Conservation (phyloP, 2,113 vertebrate genomes). For the Ascaphus truei region DNA sequence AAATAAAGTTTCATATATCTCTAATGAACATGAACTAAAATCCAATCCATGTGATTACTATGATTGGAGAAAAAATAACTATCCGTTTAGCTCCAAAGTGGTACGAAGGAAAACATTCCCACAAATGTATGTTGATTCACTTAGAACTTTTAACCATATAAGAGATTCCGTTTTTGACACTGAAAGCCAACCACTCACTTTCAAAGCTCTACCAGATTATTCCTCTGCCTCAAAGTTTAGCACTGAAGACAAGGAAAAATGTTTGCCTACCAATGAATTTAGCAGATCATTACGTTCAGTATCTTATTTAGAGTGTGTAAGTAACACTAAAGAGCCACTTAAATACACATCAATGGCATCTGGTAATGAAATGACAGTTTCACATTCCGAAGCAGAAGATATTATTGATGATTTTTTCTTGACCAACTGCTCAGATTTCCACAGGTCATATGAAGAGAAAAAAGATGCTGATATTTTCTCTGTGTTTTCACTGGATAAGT, state of each 20-base stretch:
- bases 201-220: slow-evolving; percentile 46
- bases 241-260: slow-evolving; percentile 29
- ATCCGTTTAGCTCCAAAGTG: slow-evolving; percentile 25
- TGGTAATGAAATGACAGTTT: slow-evolving; percentile 37
- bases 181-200: slow-evolving; percentile 53
- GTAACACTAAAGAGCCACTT: slow-evolving; percentile 35
- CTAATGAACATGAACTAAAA: slow-evolving; percentile 1
- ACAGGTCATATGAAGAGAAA: slow-evolving; percentile 11
- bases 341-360: slow-evolving; percentile 37
- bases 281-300: slow-evolving; percentile 40
- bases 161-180: slow-evolving; percentile 58
- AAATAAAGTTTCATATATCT: slow-evolving; percentile 42
- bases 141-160: slow-evolving; percentile 38
- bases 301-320: slow-evolving; percentile 38
- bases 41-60: not conserved
- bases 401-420: slow-evolving; percentile 39
- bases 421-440: slow-evolving; percentile 23
- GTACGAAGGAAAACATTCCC: slow-evolving; percentile 69
- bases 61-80: not conserved
- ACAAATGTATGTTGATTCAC: slow-evolving; percentile 32
- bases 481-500: not conserved
- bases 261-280: slow-evolving; percentile 40
- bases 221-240: slow-evolving; percentile 41
- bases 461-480: not conserved
- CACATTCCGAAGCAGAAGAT: slow-evolving; percentile 45